Percentiles rank a stretch among this genome's conserved stretches.
Conservation (phyloP, 2,113 vertebrate species). For the Callionymus lyra region DNA sequence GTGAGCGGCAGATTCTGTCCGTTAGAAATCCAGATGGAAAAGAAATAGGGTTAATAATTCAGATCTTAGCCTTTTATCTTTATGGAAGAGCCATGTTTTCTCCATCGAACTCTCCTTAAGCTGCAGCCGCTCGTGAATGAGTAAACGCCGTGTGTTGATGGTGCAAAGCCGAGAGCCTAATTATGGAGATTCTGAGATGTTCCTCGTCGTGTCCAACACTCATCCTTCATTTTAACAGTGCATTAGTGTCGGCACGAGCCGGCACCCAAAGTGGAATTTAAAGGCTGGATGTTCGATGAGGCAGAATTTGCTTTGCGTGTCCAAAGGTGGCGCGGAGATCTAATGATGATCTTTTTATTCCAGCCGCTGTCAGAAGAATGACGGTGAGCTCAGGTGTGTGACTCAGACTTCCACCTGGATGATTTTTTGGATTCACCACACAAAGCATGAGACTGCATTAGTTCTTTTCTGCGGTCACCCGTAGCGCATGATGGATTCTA, state of each 20-base stretch:
- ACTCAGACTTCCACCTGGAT: no score
- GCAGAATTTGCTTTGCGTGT: no score
- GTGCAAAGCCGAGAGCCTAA: slow-evolving; percentile 57
- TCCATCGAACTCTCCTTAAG: not conserved
- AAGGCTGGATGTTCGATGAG: no score
- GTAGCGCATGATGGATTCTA: no score
- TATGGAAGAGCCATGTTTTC: slow-evolving; percentile 20
- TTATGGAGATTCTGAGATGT: slow-evolving; percentile 65
- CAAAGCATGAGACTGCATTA: no score
- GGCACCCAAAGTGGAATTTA: no score
- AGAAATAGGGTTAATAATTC: slow-evolving; percentile 20
- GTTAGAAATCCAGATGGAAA: slow-evolving; percentile 7
- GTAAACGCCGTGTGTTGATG: slow-evolving; percentile 38
- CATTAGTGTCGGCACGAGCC: slow-evolving; percentile 45
- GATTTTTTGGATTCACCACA: no score
- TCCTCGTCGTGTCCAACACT: slow-evolving; percentile 46
- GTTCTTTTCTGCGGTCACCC: no score
- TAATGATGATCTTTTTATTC: no score
- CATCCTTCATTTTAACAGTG: slow-evolving; percentile 65
- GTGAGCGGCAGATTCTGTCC: slow-evolving; percentile 4
- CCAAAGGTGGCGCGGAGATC: no score
- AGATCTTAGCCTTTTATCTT: slow-evolving; percentile 10
- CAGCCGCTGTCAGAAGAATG: no score
- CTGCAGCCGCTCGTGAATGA: slow-evolving; percentile 10
- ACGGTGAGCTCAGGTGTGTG: no score